Evolutionary conservation across 2,113 vertebrate genomes (phyloP).

Genomic region (Spizaetus ornatus): DNA sequence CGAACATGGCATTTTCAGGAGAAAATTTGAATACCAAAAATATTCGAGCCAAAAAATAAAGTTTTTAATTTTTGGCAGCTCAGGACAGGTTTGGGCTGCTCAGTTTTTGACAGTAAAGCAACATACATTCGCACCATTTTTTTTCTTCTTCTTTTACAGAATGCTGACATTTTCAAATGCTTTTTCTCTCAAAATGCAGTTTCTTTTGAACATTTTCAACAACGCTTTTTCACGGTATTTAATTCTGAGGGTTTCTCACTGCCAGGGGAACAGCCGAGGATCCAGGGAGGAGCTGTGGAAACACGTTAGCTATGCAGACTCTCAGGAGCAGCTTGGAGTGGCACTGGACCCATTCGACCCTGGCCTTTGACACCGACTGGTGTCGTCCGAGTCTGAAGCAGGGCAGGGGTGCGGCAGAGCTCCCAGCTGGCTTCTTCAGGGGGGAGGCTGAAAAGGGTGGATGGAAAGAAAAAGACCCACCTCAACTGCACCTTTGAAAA

Average conservation of each 20-base stretch:
- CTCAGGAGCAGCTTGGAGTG: neutral
- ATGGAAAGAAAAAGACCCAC: neutral
- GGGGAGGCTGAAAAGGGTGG: neutral
- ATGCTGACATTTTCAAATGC: conserved; percentile 57
- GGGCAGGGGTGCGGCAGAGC: neutral
- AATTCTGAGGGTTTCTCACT: conserved; percentile 23
- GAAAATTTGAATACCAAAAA: conserved; percentile 29
- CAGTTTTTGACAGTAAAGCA: conserved; percentile 63
- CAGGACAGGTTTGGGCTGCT: conserved; percentile 52
- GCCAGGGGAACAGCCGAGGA: neutral
- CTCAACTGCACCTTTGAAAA: neutral
- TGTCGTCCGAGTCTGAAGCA: fast-evolving
- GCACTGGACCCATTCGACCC: fast-evolving
- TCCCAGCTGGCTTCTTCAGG: fast-evolving
- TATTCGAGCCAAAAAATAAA: conserved; percentile 31
- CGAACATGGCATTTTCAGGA: neutral
- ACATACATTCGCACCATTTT: conserved; percentile 53
- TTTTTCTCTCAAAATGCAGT: conserved; percentile 17
- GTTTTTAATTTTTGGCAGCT: conserved; percentile 51
- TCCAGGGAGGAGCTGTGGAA: neutral
- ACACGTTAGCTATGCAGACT: neutral
- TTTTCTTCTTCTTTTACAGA: conserved; percentile 24
- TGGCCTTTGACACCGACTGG: neutral
- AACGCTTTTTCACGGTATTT: neutral
- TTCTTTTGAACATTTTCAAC: conserved; percentile 29